These are phyloP conservation scores for Diglossa brunneiventris DNA, from an alignment of 2,113 vertebrate genomes.

Conservation along the genomic window DNA sequence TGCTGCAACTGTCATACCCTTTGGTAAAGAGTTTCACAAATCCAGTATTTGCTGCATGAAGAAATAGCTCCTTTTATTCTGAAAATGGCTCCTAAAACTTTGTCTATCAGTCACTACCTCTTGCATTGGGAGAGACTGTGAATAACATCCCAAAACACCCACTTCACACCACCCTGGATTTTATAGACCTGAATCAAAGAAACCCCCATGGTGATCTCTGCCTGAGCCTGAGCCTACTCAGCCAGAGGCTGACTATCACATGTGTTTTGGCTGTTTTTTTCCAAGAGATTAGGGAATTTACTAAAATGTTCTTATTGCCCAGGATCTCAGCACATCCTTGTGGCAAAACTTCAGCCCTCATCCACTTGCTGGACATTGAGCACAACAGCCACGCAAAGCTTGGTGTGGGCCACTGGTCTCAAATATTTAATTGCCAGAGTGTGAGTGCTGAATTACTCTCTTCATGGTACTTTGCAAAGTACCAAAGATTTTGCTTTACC, in stretches of 20 bases:
- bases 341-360: neutral
- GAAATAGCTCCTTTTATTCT: neutral
- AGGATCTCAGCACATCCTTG: neutral
- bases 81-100: neutral
- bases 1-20: neutral
- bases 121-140: neutral
- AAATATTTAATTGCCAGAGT: neutral
- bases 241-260: neutral
- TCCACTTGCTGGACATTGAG: neutral
- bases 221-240: neutral
- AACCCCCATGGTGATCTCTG: neutral
- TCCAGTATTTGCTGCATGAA: neutral
- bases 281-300: neutral
- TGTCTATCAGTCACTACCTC: neutral
- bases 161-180: neutral
- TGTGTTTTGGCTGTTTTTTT: neutral
- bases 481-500: neutral
- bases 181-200: neutral
- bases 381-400: fast-evolving
- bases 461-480: neutral
- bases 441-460: neutral
- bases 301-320: neutral
- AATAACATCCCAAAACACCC: neutral
- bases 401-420: neutral
- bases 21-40: neutral